Base-by-base conservation (phyloP, 2,113 vertebrate genomes). In the Rhabdomys dilectus region DNA sequence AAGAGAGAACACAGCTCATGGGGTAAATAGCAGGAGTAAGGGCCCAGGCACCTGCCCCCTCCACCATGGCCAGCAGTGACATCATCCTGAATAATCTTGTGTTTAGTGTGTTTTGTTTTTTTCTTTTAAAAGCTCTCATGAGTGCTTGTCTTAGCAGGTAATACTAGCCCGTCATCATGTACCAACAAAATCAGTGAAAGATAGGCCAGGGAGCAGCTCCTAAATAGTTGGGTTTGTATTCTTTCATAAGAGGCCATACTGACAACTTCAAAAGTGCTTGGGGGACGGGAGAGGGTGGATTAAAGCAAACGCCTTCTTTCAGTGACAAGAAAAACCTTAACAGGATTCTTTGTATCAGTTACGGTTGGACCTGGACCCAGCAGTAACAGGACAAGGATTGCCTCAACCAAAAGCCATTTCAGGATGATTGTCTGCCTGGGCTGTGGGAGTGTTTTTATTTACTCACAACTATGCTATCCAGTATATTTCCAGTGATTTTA, bases 301-400 rank as follows among this genome's bases (percentile, higher is more conserved):
- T 39, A 58, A 88, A 96, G 80, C 75, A 88, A 92, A 90, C 73
- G 51, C 21, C 70, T n/a, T 39, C 68, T 95, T 96, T 95, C 34
- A 51, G 2, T 81, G 77, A 85, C 89, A 93, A 62, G 62, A 60
- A 39, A 94, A 93, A 70, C 45, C 29, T 75, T 42, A 78, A 51
- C 21, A 19, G 36, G 3, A 29, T 72, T 39, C 91, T 29, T 89
- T 66, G 5, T 53, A 77, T 91, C 51, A 73, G 12, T 64, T 53
- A 64, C 72, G 56, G 42, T 91, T 96, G 58, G 19, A 58, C 17
- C 5, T 58, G 58, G 58, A 58, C 58, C 58, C 58, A 58, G 53
- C 19, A 58, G 31, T 34, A 68, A 31, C 29, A 68, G 64, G 29
- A 34, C 1, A 3, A 73, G 56, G 51, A 22, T 31, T 66, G 51